Conservation (phyloP, 2,888 invertebrate genomes). For the Ophion costatus region DNA sequence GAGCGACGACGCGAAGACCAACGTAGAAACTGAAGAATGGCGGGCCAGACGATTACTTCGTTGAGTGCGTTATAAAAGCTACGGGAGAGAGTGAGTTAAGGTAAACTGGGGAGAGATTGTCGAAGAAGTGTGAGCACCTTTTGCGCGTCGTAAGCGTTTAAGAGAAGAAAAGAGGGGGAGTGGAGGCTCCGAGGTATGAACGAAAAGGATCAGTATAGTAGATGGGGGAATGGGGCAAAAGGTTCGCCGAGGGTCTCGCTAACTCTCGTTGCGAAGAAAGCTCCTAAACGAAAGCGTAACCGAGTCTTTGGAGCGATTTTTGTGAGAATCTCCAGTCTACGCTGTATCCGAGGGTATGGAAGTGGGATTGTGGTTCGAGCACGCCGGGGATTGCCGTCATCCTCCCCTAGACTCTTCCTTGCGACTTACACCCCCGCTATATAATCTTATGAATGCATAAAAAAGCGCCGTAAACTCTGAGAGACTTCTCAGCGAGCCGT, state of each 20-base stretch:
- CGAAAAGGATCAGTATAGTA: slow-evolving; percentile 39
- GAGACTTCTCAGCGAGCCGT: slow-evolving; percentile 57
- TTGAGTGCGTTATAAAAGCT: slow-evolving; percentile 37
- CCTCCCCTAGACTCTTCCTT: slow-evolving; percentile 18
- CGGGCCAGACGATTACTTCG: slow-evolving; percentile 28
- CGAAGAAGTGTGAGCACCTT: slow-evolving; percentile 66
- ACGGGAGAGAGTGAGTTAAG: slow-evolving; percentile 40
- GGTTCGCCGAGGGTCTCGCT: slow-evolving; percentile 49
- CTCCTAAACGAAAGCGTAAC: slow-evolving; percentile 69
- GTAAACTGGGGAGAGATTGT: slow-evolving; percentile 51
- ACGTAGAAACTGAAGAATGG: slow-evolving; percentile 34
- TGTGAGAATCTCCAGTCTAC: slow-evolving; percentile 44
- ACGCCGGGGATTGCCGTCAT: slow-evolving; percentile 39
- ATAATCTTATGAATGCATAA: slow-evolving; percentile 80
- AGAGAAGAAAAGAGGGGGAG: slow-evolving; percentile 56
- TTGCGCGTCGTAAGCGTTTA: slow-evolving; percentile 75
- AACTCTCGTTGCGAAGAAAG: slow-evolving; percentile 47
- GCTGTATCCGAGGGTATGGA: slow-evolving; percentile 18
- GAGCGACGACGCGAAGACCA: not conserved
- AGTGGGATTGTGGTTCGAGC: slow-evolving; percentile 45
- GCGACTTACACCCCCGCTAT: slow-evolving; percentile 60
- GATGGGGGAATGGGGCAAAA: slow-evolving; percentile 28
- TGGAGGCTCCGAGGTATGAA: slow-evolving; percentile 8
- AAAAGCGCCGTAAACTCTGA: slow-evolving; percentile 74
- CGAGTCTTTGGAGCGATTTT: slow-evolving; percentile 67